phyloP scores from a whole-genome alignment of 2,797 vertebrate genomes.

The Sebastes kiyomatsui region DNA sequence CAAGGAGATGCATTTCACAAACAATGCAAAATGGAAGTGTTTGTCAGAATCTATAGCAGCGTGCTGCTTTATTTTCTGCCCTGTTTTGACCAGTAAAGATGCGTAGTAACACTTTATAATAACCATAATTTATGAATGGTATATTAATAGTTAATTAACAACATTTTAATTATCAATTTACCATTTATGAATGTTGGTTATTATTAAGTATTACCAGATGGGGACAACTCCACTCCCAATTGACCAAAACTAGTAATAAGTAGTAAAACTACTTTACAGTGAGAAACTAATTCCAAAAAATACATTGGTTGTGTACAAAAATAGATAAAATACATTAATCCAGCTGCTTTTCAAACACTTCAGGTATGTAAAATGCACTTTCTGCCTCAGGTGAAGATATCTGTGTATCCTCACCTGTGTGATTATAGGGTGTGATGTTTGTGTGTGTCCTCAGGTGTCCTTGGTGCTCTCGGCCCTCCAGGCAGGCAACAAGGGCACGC shows the following conservation, averaged over 20 bases:
- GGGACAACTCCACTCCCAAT: not conserved
- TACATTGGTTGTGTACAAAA: not conserved
- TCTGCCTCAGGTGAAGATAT: not conserved
- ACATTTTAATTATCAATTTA: too few relatives aligned
- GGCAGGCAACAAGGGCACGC: slow-evolving; percentile 96
- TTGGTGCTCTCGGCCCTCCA: slow-evolving; percentile 94
- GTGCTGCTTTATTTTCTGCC: not conserved
- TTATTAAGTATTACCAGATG: too few relatives aligned
- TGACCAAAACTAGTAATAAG: not conserved
- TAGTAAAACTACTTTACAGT: not conserved
- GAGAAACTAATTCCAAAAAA: not conserved
- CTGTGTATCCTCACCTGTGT: slow-evolving; percentile 19
- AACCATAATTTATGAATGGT: not conserved
- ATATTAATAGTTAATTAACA: too few relatives aligned
- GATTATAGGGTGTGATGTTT: slow-evolving; percentile 10
- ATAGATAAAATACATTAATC: not conserved
- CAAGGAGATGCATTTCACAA: not conserved
- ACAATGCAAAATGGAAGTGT: not conserved
- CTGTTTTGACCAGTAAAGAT: not conserved
- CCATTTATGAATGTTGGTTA: too few relatives aligned
- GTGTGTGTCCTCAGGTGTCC: slow-evolving; percentile 67
- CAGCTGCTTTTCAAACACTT: not conserved
- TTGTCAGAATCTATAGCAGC: not conserved
- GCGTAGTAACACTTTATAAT: not conserved
- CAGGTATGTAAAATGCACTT: not conserved